Conservation (phyloP, 1,140 invertebrate genomes). For the Drosophila baimaii region DNA sequence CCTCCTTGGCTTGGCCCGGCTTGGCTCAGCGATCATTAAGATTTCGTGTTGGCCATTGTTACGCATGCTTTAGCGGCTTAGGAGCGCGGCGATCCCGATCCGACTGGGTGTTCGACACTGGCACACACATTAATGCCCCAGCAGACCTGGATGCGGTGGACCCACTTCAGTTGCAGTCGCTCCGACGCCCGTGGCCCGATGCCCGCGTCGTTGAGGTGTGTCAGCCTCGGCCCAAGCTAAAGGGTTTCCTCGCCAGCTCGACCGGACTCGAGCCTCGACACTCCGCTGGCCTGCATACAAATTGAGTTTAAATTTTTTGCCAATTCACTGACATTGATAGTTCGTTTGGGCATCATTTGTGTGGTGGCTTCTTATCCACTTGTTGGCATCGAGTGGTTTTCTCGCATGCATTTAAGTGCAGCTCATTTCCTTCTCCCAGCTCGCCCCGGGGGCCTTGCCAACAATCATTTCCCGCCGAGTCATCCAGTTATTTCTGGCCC, state of each 20-base stretch:
- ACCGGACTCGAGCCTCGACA: slow-evolving; percentile 34
- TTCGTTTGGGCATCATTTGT: slow-evolving; percentile 83
- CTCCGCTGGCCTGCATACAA: slow-evolving; percentile 76
- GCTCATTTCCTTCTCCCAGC: slow-evolving; percentile 79
- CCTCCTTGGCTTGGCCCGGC: slow-evolving; percentile 65
- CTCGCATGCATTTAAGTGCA: slow-evolving; percentile 82
- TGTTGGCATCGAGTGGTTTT: slow-evolving; percentile 83
- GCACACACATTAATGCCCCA: slow-evolving; percentile 73
- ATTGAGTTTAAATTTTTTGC: slow-evolving; percentile 84
- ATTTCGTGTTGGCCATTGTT: slow-evolving; percentile 75
- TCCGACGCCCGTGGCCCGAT: not conserved
- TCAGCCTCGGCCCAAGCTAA: slow-evolving; percentile 58
- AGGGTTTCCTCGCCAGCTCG: slow-evolving; percentile 75
- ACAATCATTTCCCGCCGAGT: slow-evolving; percentile 58
- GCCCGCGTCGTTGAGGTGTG: slow-evolving; percentile 66
- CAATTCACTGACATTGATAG: slow-evolving; percentile 84
- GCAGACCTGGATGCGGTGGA: slow-evolving; percentile 60
- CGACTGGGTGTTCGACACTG: slow-evolving; percentile 64
- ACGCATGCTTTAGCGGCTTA: slow-evolving; percentile 78
- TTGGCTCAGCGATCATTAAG: slow-evolving; percentile 76
- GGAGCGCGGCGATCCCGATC: slow-evolving; percentile 44
- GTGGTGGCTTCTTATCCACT: slow-evolving; percentile 84
- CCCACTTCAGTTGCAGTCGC: slow-evolving; percentile 64
- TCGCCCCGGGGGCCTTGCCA: slow-evolving; percentile 49
- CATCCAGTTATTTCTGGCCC: slow-evolving; percentile 75